Conservation (phyloP, 2,113 vertebrate species). For the Rhinoderma darwinii region DNA sequence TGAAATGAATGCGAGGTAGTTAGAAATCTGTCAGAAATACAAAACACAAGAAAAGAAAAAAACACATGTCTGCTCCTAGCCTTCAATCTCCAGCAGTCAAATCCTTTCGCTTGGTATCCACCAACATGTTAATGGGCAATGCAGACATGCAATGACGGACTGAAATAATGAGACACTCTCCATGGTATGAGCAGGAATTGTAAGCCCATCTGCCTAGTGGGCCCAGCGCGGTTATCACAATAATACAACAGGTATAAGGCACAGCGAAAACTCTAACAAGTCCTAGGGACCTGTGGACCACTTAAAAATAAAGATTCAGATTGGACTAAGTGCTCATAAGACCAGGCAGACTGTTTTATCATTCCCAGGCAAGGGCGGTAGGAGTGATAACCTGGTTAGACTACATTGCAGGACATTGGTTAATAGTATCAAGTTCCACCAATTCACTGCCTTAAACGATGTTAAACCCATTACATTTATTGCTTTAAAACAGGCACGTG, state of each 20-base stretch:
- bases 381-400: neutral
- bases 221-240: neutral
- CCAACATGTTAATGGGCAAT: neutral
- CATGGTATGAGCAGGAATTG: neutral
- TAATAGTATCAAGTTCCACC: neutral
- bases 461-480: neutral
- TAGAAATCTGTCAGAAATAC: constrained; percentile 44
- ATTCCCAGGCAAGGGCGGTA: neutral
- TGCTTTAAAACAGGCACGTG: constrained; percentile 44
- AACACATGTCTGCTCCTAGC: neutral
- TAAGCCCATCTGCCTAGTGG: neutral
- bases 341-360: neutral
- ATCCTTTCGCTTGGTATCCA: neutral
- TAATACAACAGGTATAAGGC: constrained; percentile 45
- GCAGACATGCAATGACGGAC: neutral
- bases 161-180: neutral
- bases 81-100: neutral
- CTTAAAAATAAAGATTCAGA: neutral
- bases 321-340: neutral
- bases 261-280: constrained; percentile 6
- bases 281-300: constrained; percentile 20
- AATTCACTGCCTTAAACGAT: neutral
- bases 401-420: neutral
- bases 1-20: constrained; percentile 54
- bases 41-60: neutral